These are phyloP conservation scores for Bombus cullumanus DNA, from an alignment of 1,140 invertebrate genomes.

Conservation along the genomic window DNA sequence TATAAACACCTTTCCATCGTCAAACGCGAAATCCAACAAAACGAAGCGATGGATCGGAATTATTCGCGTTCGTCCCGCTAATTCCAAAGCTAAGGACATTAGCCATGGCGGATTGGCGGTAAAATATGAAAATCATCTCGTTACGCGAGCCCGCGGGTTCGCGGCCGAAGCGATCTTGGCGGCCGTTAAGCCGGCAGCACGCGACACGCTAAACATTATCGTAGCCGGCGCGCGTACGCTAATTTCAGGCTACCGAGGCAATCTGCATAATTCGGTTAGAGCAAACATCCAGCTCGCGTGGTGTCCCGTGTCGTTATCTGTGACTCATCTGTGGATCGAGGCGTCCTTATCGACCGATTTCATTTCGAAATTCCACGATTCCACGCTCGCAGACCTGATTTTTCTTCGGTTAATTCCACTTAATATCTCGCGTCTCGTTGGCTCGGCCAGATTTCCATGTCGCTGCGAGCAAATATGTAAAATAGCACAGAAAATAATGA, in stretches of 20 bases:
- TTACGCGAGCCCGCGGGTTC: neutral
- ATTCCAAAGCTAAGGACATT: conserved; percentile 27
- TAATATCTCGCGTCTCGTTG: conserved; percentile 20
- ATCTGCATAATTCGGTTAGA: conserved; percentile 55
- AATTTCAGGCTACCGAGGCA: conserved; percentile 37
- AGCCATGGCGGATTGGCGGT: conserved; percentile 15
- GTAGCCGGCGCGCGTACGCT: conserved; percentile 15
- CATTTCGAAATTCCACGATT: neutral
- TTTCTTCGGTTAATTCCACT: conserved; percentile 28
- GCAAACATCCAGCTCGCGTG: conserved; percentile 34
- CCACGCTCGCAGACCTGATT: neutral
- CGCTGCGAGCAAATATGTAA: conserved; percentile 4
- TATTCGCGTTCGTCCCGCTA: neutral
- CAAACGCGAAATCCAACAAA: neutral
- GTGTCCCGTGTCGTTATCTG: conserved; percentile 17
- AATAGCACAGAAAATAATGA: conserved; percentile 11
- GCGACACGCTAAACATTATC: conserved; percentile 47
- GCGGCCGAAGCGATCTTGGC: conserved; percentile 13
- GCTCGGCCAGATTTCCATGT: neutral
- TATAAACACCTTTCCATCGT: no score
- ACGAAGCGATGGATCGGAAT: neutral
- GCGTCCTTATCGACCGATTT: conserved; percentile 41
- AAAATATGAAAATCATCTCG: conserved; percentile 52
- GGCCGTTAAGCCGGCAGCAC: conserved; percentile 32
- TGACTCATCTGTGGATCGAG: neutral